These are phyloP conservation scores for Sphecodes monilicornis DNA, from an alignment of 2,888 invertebrate genomes.

Conservation along the genomic window DNA sequence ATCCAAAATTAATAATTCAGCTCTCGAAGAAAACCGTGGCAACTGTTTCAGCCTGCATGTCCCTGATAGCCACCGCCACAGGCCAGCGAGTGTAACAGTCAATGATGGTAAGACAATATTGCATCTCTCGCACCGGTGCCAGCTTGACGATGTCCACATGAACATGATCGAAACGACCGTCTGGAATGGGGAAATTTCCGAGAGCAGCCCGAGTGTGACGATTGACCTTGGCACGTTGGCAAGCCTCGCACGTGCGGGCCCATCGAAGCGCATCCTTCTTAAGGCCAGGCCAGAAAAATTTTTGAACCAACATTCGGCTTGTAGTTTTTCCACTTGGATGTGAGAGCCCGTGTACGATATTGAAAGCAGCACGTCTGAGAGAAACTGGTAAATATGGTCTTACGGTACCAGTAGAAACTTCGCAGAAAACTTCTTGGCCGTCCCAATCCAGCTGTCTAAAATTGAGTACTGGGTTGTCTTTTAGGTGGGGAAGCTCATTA, in stretches of 20 bases:
- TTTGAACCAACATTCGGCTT: not conserved
- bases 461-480: too few species aligned
- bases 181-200: too few species aligned
- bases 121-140: not conserved
- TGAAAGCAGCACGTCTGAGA: not conserved
- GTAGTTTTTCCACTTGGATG: not conserved
- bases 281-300: not conserved
- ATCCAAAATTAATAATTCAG: conserved; percentile 77
- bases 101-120: not conserved
- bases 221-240: too few species aligned
- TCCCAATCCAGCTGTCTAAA: too few species aligned
- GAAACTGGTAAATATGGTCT: not conserved
- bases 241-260: not conserved
- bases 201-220: too few species aligned
- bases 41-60: conserved; percentile 75
- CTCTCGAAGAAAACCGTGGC: conserved; percentile 67
- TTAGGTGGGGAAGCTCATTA: too few species aligned
- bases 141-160: conserved; percentile 14
- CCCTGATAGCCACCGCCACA: conserved; percentile 74
- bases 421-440: too few species aligned
- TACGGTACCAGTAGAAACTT: too few species aligned
- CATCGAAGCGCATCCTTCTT: not conserved
- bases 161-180: not conserved
- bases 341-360: not conserved
- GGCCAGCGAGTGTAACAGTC: conserved; percentile 64